These are phyloP conservation scores for Rhaphigaster nebulosa DNA, from an alignment of 2,888 invertebrate species.

Conservation along the genomic window DNA sequence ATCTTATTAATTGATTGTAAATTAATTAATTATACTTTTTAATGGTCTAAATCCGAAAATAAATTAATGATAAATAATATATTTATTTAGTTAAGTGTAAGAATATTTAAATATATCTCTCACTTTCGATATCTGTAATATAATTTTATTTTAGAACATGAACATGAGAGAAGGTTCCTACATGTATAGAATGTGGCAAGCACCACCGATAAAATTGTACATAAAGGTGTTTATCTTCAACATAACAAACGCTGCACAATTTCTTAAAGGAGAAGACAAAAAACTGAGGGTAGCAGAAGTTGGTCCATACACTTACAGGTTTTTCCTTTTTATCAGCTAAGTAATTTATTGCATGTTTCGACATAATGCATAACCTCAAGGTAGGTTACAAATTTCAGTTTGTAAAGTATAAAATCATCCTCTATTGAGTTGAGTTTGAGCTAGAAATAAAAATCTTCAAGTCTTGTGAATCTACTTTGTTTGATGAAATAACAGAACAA, in stretches of 20 bases:
- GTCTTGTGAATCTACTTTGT: not conserved
- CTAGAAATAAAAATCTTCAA: too few relatives aligned
- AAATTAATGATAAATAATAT: not conserved
- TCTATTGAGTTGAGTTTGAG: too few relatives aligned
- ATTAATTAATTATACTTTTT: too few relatives aligned
- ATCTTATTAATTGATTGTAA: too few relatives aligned
- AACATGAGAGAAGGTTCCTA: slow-evolving; percentile 73
- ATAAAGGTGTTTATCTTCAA: slow-evolving; percentile 82
- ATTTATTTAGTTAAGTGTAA: not conserved
- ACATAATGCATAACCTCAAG: not conserved
- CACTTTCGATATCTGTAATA: not conserved
- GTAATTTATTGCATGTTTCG: slow-evolving; percentile 20
- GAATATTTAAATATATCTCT: not conserved
- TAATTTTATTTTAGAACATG: slow-evolving; percentile 70
- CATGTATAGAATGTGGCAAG: slow-evolving; percentile 75
- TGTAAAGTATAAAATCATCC: not conserved
- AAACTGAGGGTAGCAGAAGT: slow-evolving; percentile 80
- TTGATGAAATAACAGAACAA: too few relatives aligned
- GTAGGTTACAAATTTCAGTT: not conserved
- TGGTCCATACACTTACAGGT: slow-evolving; percentile 89
- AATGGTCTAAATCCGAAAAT: too few relatives aligned
- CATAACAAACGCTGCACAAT: slow-evolving; percentile 80
- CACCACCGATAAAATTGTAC: slow-evolving; percentile 77
- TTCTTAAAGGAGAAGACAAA: slow-evolving; percentile 75
- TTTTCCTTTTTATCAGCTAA: slow-evolving; percentile 67